Evolutionary conservation across 2,113 vertebrate species (phyloP).

Genomic region (Gila orcuttii): DNA sequence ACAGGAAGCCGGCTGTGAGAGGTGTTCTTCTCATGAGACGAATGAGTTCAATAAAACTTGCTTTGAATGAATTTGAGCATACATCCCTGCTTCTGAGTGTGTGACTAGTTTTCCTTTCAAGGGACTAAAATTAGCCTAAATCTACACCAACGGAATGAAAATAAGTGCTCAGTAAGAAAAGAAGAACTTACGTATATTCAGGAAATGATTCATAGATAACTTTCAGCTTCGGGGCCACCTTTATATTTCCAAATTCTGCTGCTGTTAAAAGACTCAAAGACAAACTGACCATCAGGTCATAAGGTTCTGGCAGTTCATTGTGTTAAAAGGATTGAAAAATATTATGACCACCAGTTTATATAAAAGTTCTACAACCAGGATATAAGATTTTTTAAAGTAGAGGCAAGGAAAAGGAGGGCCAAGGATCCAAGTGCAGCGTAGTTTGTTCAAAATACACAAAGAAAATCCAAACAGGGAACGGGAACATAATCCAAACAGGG

Average conservation of each 20-base stretch:
- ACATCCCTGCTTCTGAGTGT: not conserved
- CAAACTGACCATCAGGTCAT: not conserved
- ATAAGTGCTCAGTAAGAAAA: not conserved
- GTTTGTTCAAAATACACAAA: too few species aligned
- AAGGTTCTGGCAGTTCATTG: too few species aligned
- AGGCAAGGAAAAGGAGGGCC: too few species aligned
- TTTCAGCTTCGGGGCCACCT: not conserved
- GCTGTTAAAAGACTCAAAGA: not conserved
- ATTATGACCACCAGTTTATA: too few species aligned
- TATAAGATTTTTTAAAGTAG: too few species aligned
- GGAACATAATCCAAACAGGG: too few species aligned
- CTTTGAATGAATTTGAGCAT: slow-evolving; percentile 11
- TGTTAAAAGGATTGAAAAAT: too few species aligned
- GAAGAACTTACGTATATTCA: not conserved
- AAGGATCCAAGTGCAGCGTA: too few species aligned
- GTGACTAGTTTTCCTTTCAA: slow-evolving; percentile 25
- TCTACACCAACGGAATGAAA: slow-evolving; percentile 10
- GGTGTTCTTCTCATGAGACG: slow-evolving; percentile 9
- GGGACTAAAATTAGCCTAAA: slow-evolving; percentile 21
- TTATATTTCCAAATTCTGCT: not conserved
- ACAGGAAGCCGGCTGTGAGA: slow-evolving; percentile 12
- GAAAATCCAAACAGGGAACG: too few species aligned
- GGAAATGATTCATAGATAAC: slow-evolving; percentile 21
- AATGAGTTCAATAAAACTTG: slow-evolving; percentile 13
- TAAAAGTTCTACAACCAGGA: too few species aligned